phyloP scores from a whole-genome alignment of 2,797 vertebrate species.

The Labeo calbasu region DNA sequence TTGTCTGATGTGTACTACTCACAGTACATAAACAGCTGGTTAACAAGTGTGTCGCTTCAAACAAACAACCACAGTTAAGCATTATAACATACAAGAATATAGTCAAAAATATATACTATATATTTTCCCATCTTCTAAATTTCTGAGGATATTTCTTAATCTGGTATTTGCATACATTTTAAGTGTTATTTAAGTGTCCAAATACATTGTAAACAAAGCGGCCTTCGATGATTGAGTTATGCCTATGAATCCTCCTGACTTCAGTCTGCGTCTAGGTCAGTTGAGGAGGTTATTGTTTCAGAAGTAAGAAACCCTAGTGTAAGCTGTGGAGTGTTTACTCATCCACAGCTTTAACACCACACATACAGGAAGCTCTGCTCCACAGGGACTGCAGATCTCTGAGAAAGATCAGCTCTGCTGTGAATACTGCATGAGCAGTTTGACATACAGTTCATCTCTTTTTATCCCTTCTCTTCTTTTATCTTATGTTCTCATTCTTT shows the following conservation, averaged over 20 bases:
- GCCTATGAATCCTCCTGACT: slow-evolving; percentile 51
- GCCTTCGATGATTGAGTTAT: slow-evolving; percentile 55
- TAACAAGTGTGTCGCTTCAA: too few relatives aligned
- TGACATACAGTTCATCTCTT: neutral
- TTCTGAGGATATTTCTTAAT: neutral
- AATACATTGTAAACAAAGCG: slow-evolving; percentile 50
- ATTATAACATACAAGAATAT: too few relatives aligned
- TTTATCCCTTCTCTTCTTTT: neutral
- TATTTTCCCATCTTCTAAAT: too few relatives aligned
- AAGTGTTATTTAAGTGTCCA: neutral
- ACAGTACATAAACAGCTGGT: too few relatives aligned
- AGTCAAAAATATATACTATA: too few relatives aligned
- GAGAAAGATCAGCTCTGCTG: slow-evolving; percentile 60
- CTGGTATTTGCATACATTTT: neutral
- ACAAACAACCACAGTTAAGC: too few relatives aligned
- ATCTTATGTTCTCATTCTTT: slow-evolving; percentile 18
- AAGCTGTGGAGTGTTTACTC: slow-evolving; percentile 62
- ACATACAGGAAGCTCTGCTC: slow-evolving; percentile 73
- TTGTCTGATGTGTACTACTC: too few relatives aligned
- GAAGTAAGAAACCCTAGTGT: neutral
- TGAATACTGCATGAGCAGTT: slow-evolving; percentile 39
- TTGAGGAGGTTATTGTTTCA: slow-evolving; percentile 38
- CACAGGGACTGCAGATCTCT: slow-evolving; percentile 65
- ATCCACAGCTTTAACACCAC: slow-evolving; percentile 71
- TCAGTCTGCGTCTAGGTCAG: slow-evolving; percentile 10